phyloP scores from a whole-genome alignment of 2,113 vertebrate genomes.

The Eidolon helvum region DNA sequence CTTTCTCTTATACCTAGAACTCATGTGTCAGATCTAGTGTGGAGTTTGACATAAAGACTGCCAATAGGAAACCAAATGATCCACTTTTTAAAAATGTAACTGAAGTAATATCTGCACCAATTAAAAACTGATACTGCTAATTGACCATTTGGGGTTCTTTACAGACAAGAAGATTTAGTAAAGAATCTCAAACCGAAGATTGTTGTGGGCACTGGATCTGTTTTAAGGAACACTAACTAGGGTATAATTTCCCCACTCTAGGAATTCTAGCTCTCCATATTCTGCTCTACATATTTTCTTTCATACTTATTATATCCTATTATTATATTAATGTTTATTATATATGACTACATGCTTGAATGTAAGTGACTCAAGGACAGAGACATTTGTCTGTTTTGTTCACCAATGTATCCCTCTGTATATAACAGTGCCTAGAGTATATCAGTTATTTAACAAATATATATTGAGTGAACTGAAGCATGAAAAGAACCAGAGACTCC shows the following conservation, averaged over 20 bases:
- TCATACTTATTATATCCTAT: background rate
- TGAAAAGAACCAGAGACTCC: background rate
- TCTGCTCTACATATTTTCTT: background rate
- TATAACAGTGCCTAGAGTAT: background rate
- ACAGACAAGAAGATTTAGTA: background rate
- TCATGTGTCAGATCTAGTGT: background rate
- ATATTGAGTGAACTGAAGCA: background rate
- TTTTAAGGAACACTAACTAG: background rate
- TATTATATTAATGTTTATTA: background rate
- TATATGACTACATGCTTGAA: background rate
- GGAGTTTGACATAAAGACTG: background rate
- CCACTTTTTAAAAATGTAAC: background rate
- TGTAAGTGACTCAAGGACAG: background rate
- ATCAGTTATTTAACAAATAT: background rate
- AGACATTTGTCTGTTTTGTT: background rate
- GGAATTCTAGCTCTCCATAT: background rate
- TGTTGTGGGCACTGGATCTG: background rate
- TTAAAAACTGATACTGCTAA: background rate
- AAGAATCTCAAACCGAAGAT: background rate
- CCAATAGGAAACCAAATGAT: background rate
- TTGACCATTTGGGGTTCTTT: background rate
- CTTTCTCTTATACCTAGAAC: background rate
- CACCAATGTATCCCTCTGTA: background rate
- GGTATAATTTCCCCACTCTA: background rate
- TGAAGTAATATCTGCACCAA: background rate